A percentile compares a stretch with the other conserved stretches of the same genome.
Evolutionary conservation across 2,888 invertebrate species (phyloP).

Genomic region (Calephelis perditalis): DNA sequence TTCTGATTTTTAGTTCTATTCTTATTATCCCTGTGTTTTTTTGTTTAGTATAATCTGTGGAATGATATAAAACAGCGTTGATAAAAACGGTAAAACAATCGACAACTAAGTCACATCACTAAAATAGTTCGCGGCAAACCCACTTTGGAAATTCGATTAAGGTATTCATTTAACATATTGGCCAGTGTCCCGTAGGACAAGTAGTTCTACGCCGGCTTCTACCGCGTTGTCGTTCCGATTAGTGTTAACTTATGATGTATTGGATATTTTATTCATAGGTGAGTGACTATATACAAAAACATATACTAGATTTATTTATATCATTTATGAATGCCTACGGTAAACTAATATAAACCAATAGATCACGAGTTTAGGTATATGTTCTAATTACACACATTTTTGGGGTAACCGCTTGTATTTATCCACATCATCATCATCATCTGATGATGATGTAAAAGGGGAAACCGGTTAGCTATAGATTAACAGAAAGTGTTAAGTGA

Average conservation of each 20-base stretch:
- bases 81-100: constrained; percentile 21
- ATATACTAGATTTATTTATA: no score
- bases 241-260: constrained; percentile 27
- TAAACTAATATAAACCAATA: no score
- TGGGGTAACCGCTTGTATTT: no score
- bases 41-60: not conserved
- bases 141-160: constrained; percentile 73
- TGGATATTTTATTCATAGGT: constrained; percentile 20
- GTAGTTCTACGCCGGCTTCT: constrained; percentile 35
- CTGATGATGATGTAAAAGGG: no score
- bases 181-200: constrained; percentile 59
- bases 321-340: no score
- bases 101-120: constrained; percentile 31
- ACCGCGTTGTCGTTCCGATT: constrained; percentile 17
- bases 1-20: not conserved
- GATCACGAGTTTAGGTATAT: no score
- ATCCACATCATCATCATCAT: no score
- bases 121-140: constrained; percentile 42
- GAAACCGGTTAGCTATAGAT: no score
- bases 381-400: no score
- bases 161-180: constrained; percentile 61
- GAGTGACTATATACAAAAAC: constrained; percentile 13
- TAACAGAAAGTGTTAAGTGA: no score
- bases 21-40: not conserved
- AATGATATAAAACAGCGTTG: not conserved